Percentiles rank a stretch among this genome's conserved stretches.
Conservation (phyloP, 2,888 invertebrate species). For the Pachydiplax longipennis region DNA sequence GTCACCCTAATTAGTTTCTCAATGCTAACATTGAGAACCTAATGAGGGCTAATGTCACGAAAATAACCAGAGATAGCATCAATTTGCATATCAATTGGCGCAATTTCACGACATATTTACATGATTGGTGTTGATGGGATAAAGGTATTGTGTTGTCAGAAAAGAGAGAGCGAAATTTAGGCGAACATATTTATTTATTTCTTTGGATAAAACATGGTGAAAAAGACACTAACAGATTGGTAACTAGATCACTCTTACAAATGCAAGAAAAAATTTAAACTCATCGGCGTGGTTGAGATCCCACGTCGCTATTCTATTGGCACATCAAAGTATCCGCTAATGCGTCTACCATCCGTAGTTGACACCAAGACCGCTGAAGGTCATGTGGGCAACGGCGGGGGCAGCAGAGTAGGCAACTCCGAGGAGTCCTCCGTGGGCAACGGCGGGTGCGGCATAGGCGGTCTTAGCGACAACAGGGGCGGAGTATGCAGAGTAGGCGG, state of each 20-base stretch:
- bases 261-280: background rate
- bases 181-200: background rate
- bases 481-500: conserved; percentile 50
- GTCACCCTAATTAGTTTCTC: too few relatives aligned
- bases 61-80: too few relatives aligned
- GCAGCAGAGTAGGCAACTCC: conserved; percentile 48
- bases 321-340: conserved; percentile 43
- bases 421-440: conserved; percentile 48
- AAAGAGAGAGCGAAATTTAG: background rate
- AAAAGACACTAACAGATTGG: background rate
- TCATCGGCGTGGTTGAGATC: too few relatives aligned
- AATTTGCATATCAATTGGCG: too few relatives aligned
- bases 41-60: too few relatives aligned
- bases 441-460: conserved; percentile 49
- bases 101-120: too few relatives aligned
- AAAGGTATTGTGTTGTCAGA: background rate
- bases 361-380: conserved; percentile 38
- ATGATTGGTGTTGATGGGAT: too few relatives aligned
- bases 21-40: too few relatives aligned
- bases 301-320: background rate
- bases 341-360: conserved; percentile 41
- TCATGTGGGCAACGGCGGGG: conserved; percentile 48
- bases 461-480: conserved; percentile 48
- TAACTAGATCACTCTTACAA: conserved; percentile 9
- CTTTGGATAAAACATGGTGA: background rate